Evolutionary conservation across 2,888 invertebrate species (phyloP).

Genomic region (Lasioglossum calceatum): DNA sequence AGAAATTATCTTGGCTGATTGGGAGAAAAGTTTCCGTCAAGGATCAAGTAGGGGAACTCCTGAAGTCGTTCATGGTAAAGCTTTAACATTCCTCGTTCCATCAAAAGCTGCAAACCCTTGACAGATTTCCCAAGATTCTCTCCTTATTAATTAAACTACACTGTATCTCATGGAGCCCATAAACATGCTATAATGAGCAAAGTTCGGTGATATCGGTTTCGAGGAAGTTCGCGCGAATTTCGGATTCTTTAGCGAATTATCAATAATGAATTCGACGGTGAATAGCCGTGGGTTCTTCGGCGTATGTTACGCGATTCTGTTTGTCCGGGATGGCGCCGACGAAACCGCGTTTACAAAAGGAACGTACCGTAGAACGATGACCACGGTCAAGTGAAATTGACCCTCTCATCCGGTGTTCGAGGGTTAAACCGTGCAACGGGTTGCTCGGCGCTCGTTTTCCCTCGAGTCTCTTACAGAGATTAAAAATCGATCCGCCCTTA

Average conservation of each 20-base stretch:
- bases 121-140: background rate
- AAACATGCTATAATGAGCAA: background rate
- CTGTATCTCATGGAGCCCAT: background rate
- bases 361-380: slow-evolving; percentile 2
- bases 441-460: slow-evolving; percentile 28
- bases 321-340: background rate
- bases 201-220: background rate
- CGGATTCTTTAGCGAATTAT: background rate
- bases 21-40: background rate
- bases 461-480: slow-evolving; percentile 70
- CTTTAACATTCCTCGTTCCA: background rate
- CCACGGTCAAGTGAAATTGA: slow-evolving; percentile 11
- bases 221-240: background rate
- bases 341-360: background rate
- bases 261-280: background rate
- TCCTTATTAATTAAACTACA: background rate
- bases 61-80: no score
- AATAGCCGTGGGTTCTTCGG: no score
- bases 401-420: background rate
- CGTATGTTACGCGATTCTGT: background rate
- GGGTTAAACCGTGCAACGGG: slow-evolving; percentile 8
- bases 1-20: background rate
- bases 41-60: background rate
- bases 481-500: slow-evolving; percentile 73
- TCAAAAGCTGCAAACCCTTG: background rate